These are phyloP conservation scores for Virgularia gustaviana DNA, from an alignment of 92 coral and sea anemone genomes.

Conservation along the genomic window DNA sequence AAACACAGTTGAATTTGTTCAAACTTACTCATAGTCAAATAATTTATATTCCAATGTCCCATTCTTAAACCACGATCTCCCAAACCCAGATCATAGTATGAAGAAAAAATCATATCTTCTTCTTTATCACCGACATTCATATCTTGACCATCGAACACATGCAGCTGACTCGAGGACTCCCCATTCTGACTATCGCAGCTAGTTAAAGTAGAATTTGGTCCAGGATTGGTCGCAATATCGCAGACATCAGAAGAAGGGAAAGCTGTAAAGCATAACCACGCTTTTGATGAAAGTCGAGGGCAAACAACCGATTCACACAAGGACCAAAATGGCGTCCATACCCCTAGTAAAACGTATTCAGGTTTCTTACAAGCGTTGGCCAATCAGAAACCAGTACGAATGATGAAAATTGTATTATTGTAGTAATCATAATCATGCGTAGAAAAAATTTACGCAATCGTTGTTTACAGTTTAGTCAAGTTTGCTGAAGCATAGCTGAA, in stretches of 20 bases:
- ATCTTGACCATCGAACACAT: too few relatives aligned
- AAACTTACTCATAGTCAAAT: slow-evolving; percentile 22
- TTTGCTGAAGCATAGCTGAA: too few relatives aligned
- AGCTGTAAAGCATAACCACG: background rate
- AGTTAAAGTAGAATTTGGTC: background rate
- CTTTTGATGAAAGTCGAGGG: background rate
- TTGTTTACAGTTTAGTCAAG: too few relatives aligned
- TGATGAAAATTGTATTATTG: too few relatives aligned
- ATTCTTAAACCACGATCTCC: slow-evolving; percentile 30
- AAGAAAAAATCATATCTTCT: too few relatives aligned
- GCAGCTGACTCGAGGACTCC: too few relatives aligned
- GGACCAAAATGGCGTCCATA: slow-evolving; percentile 7
- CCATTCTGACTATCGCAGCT: background rate
- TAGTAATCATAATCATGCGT: too few relatives aligned
- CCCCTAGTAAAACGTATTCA: too few relatives aligned
- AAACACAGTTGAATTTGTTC: slow-evolving; percentile 28
- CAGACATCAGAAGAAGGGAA: background rate
- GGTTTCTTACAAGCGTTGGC: too few relatives aligned
- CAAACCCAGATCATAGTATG: slow-evolving; percentile 26
- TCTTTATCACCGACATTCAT: too few relatives aligned
- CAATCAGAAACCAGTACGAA: too few relatives aligned
- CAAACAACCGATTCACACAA: background rate
- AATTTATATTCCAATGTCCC: slow-evolving; percentile 33
- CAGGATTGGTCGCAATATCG: background rate
- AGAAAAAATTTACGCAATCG: too few relatives aligned